Percentiles rank a stretch among this genome's conserved stretches.
phyloP scores from a whole-genome alignment of 2,113 vertebrate genomes.

The Nematolebias whitei region DNA sequence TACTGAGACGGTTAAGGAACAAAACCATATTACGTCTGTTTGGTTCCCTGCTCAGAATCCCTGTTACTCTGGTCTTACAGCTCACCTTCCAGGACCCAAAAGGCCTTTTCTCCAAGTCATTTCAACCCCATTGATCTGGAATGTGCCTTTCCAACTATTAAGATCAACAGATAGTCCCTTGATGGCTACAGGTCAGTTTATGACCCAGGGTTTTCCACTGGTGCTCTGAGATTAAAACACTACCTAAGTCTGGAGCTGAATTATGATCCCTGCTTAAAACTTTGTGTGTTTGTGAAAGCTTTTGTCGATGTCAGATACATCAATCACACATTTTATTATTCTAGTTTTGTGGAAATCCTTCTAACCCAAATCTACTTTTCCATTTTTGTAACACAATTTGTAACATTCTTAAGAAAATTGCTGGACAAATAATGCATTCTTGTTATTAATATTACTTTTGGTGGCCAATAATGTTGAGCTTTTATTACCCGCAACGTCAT shows the following conservation, averaged over 20 bases:
- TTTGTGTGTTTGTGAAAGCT: neutral
- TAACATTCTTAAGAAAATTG: neutral
- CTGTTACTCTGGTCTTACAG: neutral
- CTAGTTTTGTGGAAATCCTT: neutral
- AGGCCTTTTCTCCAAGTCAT: neutral
- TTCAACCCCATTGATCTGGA: neutral
- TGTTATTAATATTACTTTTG: neutral
- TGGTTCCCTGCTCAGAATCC: no score
- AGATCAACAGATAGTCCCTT: neutral
- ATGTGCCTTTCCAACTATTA: neutral
- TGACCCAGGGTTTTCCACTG: neutral
- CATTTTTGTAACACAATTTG: neutral
- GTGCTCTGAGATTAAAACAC: neutral
- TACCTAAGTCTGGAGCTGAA: neutral
- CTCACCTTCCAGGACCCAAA: neutral
- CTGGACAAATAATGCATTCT: neutral
- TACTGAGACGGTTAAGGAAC: no score
- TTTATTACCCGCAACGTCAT: neutral
- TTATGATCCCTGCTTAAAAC: neutral
- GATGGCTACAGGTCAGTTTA: neutral
- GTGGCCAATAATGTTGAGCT: neutral
- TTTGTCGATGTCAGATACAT: neutral
- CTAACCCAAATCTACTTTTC: neutral
- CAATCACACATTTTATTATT: conserved; percentile 1
- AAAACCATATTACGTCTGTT: no score